Conservation (phyloP, 2,797 vertebrate genomes). For the Vultur gryphus region DNA sequence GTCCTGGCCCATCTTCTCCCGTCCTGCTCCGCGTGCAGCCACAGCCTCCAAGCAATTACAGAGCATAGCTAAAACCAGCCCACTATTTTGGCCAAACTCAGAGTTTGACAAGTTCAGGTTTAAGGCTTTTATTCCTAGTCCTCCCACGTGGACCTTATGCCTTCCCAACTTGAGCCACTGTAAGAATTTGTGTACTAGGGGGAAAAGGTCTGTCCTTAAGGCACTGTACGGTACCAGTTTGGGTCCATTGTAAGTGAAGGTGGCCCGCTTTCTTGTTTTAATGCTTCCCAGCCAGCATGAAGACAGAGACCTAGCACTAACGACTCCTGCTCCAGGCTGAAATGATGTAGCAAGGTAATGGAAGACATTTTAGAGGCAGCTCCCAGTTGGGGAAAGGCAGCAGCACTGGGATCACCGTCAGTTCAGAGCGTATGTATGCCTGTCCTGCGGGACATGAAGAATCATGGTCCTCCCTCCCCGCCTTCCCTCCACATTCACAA, state of each 20-base stretch:
- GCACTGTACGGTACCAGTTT: not conserved
- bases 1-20: not conserved
- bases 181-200: not conserved
- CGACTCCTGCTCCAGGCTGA: not conserved
- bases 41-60: not conserved
- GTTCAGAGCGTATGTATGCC: not conserved
- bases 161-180: not conserved
- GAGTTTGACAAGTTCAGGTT: not conserved
- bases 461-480: not conserved
- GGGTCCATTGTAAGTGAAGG: accelerated
- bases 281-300: not conserved
- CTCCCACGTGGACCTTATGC: not conserved
- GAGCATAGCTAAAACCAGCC: not conserved
- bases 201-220: not conserved
- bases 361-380: not conserved
- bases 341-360: not conserved
- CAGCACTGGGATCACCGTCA: not conserved
- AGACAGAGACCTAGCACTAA: too few relatives aligned
- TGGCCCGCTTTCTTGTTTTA: not conserved
- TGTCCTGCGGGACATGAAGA: not conserved
- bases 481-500: not conserved
- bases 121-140: not conserved
- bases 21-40: accelerated
- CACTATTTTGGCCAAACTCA: not conserved
- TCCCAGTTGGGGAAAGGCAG: not conserved